Evolutionary conservation across 2,113 vertebrate genomes (phyloP).

Genomic region (Toxostoma redivivum): DNA sequence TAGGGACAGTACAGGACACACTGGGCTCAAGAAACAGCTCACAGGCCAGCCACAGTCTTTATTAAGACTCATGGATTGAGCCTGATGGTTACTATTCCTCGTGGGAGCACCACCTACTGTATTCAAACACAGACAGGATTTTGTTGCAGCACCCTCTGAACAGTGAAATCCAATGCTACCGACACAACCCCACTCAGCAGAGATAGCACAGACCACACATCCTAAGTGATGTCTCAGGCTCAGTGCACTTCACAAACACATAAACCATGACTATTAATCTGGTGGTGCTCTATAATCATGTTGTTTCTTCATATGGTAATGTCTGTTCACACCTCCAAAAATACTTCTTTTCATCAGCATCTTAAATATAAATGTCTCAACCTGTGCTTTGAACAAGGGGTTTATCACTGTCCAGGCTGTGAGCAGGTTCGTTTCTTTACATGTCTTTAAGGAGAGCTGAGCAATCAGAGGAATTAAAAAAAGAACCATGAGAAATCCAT

Average conservation of each 20-base stretch:
- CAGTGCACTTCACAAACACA: neutral
- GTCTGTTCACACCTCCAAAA: neutral
- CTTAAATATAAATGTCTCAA: neutral
- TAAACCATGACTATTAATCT: neutral
- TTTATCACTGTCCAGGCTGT: neutral
- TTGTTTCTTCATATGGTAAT: neutral
- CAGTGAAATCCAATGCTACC: neutral
- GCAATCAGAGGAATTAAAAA: neutral
- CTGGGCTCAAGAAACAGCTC: neutral
- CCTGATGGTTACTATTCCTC: neutral
- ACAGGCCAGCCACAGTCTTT: neutral
- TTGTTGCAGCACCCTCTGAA: neutral
- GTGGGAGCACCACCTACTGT: neutral
- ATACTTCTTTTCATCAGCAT: neutral
- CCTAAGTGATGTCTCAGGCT: neutral
- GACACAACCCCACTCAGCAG: neutral
- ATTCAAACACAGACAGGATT: neutral
- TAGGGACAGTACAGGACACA: accelerated
- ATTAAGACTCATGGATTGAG: neutral
- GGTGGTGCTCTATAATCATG: neutral
- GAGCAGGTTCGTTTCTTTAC: neutral
- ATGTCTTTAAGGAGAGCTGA: neutral
- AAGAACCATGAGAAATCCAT: neutral
- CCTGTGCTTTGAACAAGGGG: neutral
- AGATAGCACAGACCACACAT: neutral